A percentile compares a stretch with the other conserved stretches of the same genome.
Conservation (phyloP, 64 coral and sea anemone genomes). For the Cladopsammia gracilis region DNA sequence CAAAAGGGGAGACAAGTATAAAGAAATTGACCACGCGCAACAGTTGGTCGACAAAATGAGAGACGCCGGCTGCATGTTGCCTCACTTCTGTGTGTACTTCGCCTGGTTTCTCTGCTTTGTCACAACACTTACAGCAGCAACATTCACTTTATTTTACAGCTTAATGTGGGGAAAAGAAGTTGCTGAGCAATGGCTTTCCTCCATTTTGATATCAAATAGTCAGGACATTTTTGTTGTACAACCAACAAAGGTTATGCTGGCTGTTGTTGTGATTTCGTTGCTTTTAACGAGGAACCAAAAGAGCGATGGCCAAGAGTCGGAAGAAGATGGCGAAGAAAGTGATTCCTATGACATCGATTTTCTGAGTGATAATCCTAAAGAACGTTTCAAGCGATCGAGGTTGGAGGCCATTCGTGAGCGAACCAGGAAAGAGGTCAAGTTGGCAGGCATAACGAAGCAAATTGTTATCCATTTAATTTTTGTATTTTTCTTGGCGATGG, state of each 20-base stretch:
- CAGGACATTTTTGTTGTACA: constrained; percentile 90
- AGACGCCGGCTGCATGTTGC: constrained; percentile 13
- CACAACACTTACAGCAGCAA: constrained; percentile 60
- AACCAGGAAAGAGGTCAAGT: constrained; percentile 67
- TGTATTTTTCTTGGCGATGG: constrained; percentile 71
- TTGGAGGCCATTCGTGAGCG: constrained; percentile 57
- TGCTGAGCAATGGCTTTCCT: constrained; percentile 90
- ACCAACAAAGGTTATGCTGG: constrained; percentile 76
- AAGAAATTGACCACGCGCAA: constrained; percentile 3
- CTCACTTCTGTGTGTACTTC: constrained; percentile 69
- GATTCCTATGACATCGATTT: constrained; percentile 6
- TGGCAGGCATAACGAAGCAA: constrained; percentile 71
- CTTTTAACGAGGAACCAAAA: constrained; percentile 31
- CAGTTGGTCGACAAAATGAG: not conserved
- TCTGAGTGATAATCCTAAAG: not conserved
- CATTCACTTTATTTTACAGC: constrained; percentile 82
- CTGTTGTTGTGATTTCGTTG: constrained; percentile 67
- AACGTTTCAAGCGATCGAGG: constrained; percentile 11
- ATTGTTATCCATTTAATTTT: constrained; percentile 67
- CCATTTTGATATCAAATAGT: constrained; percentile 80
- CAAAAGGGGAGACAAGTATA: not conserved
- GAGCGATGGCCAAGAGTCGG: not conserved
- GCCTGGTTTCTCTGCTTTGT: constrained; percentile 85
- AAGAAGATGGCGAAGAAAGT: not conserved
- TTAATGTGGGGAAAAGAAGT: constrained; percentile 85